phyloP scores from a whole-genome alignment of 1,140 invertebrate species.

The Aphidius gifuensis region DNA sequence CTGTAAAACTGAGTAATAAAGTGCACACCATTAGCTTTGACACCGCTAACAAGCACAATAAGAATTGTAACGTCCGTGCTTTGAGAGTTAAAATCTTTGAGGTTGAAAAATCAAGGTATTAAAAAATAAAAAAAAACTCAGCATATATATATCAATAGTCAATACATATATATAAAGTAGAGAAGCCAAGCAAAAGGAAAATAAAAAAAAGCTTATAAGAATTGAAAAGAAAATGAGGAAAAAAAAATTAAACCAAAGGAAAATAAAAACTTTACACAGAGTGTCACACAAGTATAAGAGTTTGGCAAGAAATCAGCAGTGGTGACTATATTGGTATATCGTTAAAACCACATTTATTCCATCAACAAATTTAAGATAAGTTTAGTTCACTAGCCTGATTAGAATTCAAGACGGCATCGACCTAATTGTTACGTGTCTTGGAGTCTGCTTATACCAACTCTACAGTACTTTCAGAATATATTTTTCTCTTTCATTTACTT shows the following conservation, averaged over 20 bases:
- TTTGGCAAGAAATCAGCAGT: conserved; percentile 51
- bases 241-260: conserved; percentile 4
- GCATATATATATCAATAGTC: not conserved
- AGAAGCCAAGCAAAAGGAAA: conserved; percentile 25
- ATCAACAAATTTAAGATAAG: conserved; percentile 35
- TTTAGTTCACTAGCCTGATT: conserved; percentile 54
- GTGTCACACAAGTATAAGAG: conserved; percentile 8
- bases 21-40: conserved; percentile 46
- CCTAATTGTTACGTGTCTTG: conserved; percentile 53
- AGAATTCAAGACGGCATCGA: conserved; percentile 55
- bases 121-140: not conserved
- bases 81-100: conserved; percentile 42
- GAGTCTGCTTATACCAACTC: no score
- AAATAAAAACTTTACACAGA: conserved; percentile 23
- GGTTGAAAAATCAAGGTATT: not conserved
- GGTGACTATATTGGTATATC: conserved; percentile 53
- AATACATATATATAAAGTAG: conserved; percentile 11
- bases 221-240: conserved; percentile 16
- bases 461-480: no score
- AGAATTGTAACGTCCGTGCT: conserved; percentile 49
- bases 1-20: conserved; percentile 42
- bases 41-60: conserved; percentile 46
- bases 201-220: conserved; percentile 24
- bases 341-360: conserved; percentile 54
- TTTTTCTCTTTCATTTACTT: no score